phyloP scores from a whole-genome alignment of 2,113 vertebrate genomes.

The Sterna hirundo region DNA sequence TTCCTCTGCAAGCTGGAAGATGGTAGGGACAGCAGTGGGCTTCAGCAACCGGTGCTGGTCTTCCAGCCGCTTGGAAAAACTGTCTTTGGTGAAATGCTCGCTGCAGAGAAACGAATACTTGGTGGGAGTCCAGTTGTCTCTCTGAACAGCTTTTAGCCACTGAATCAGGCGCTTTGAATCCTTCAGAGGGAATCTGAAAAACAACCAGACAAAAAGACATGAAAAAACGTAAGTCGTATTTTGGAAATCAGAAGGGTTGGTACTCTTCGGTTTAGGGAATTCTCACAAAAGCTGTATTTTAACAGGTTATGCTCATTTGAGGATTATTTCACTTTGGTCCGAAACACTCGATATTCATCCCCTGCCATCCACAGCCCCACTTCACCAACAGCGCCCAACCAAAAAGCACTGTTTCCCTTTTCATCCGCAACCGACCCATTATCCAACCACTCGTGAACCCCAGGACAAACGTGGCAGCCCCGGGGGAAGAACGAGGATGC shows the following conservation, averaged over 20 bases:
- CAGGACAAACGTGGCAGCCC: background rate
- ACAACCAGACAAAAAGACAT: background rate
- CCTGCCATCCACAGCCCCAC: background rate
- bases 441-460: background rate
- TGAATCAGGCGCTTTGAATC: constrained; percentile 79
- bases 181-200: constrained; percentile 81
- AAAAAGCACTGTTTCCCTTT: background rate
- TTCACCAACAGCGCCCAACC: background rate
- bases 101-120: constrained; percentile 86
- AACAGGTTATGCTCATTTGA: accelerated
- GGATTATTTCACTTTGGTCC: background rate
- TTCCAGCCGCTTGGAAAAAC: constrained; percentile 78
- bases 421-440: background rate
- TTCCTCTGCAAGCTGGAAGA: constrained; percentile 76
- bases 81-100: constrained; percentile 84
- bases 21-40: constrained; percentile 80
- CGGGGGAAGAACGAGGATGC: accelerated
- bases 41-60: constrained; percentile 81
- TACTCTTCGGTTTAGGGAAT: background rate
- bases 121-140: constrained; percentile 83
- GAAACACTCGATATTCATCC: background rate
- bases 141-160: constrained; percentile 82
- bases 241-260: background rate
- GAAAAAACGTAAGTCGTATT: accelerated
- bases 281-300: background rate